phyloP scores from a whole-genome alignment of 2,888 invertebrate species.

The Tetragonisca angustula region DNA sequence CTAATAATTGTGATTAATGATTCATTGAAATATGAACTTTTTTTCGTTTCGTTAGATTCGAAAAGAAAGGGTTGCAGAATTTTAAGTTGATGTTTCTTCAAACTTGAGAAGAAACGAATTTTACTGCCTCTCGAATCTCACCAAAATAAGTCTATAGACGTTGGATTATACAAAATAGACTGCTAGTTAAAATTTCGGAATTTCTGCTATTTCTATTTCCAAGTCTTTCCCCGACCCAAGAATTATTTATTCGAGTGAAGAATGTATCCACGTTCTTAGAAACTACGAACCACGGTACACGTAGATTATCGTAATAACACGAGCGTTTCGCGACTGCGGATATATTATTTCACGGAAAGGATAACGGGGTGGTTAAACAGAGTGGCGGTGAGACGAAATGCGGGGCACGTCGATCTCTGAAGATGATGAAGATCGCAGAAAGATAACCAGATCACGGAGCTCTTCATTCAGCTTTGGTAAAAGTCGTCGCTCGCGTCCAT shows the following conservation, averaged over 20 bases:
- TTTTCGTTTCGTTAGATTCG: neutral
- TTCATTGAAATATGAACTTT: neutral
- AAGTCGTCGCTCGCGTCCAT: conserved; percentile 27
- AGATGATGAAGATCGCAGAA: conserved; percentile 54
- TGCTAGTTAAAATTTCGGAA: no score
- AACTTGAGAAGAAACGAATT: neutral
- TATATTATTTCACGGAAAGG: neutral
- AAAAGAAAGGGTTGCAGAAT: no score
- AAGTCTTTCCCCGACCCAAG: no score
- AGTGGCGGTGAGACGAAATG: conserved; percentile 39
- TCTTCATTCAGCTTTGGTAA: conserved; percentile 44
- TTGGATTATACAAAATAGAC: neutral
- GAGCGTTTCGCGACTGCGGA: neutral
- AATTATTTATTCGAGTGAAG: no score
- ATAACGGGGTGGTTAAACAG: conserved; percentile 12
- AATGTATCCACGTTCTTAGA: no score
- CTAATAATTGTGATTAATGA: neutral
- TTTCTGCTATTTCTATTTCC: no score
- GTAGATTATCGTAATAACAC: neutral
- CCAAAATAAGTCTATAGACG: neutral
- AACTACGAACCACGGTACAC: no score
- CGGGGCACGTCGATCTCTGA: conserved; percentile 45
- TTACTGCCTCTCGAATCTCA: no score
- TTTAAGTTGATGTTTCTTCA: neutral
- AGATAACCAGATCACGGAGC: conserved; percentile 59